These are phyloP conservation scores for Neolamprologus modestus DNA, from an alignment of 2,113 vertebrate genomes.

Conservation along the genomic window DNA sequence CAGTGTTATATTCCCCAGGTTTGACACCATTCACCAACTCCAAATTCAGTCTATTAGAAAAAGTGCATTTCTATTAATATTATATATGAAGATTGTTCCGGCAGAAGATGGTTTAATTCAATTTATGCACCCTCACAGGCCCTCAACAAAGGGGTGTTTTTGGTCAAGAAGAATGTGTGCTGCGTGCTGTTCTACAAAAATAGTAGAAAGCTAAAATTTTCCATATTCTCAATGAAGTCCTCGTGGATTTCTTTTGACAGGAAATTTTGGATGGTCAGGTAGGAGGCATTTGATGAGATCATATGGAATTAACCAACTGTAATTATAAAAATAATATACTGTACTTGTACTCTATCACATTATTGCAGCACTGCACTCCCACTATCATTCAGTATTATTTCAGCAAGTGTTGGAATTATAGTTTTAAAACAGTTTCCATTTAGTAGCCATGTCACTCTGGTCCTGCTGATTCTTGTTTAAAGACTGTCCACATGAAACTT, in stretches of 20 bases:
- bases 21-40: not conserved
- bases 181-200: not conserved
- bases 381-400: not conserved
- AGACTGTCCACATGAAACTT: not conserved
- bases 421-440: not conserved
- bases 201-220: too few species aligned
- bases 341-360: not conserved
- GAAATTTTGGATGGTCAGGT: not conserved
- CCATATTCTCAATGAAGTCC: not conserved
- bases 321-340: not conserved
- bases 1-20: not conserved
- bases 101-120: not conserved
- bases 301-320: not conserved
- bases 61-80: not conserved
- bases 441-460: not conserved
- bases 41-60: not conserved
- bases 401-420: not conserved
- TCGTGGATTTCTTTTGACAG: not conserved
- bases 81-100: not conserved
- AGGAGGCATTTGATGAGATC: not conserved
- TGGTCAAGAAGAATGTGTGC: not conserved
- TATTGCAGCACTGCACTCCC: not conserved
- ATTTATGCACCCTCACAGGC: not conserved
- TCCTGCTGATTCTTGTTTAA: not conserved
- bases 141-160: not conserved